Conservation (phyloP, 2,797 vertebrate genomes). For the Clamator glandarius region DNA sequence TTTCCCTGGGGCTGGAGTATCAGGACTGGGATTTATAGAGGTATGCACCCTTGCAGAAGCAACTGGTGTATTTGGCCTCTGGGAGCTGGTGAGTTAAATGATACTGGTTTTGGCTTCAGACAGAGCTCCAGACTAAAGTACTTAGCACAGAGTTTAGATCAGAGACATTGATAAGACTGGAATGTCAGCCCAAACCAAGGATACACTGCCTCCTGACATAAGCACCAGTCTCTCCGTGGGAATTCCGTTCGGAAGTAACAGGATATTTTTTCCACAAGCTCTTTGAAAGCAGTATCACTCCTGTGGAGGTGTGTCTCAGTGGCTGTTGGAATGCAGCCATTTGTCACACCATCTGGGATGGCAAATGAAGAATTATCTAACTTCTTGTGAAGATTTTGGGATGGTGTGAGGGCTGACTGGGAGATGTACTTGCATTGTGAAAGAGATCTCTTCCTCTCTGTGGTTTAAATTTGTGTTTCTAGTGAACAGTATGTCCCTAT, state of each 20-base stretch:
- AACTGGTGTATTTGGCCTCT: not conserved
- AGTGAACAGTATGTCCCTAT: not conserved
- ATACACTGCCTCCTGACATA: not conserved
- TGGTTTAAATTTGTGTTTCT: not conserved
- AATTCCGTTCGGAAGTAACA: not conserved
- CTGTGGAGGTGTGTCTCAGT: not conserved
- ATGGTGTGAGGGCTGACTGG: not conserved
- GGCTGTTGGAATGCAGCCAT: not conserved
- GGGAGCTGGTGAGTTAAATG: slow-evolving; percentile 15
- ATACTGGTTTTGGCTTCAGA: not conserved
- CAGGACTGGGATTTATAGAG: not conserved
- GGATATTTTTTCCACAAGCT: not conserved
- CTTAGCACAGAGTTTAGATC: slow-evolving; percentile 33
- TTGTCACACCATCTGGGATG: not conserved
- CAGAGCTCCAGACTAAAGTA: not conserved
- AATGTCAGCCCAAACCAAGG: slow-evolving; percentile 12
- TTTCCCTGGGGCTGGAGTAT: not conserved
- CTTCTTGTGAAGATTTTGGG: not conserved
- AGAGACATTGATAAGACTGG: slow-evolving; percentile 32
- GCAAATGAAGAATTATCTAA: not conserved
- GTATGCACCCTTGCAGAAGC: not conserved
- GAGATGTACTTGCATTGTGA: not conserved
- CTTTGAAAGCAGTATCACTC: not conserved
- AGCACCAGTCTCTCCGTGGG: not conserved
- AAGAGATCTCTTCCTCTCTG: fast-evolving